Evolutionary conservation across 2,888 invertebrate species (phyloP).

Genomic region (Automeris io): DNA sequence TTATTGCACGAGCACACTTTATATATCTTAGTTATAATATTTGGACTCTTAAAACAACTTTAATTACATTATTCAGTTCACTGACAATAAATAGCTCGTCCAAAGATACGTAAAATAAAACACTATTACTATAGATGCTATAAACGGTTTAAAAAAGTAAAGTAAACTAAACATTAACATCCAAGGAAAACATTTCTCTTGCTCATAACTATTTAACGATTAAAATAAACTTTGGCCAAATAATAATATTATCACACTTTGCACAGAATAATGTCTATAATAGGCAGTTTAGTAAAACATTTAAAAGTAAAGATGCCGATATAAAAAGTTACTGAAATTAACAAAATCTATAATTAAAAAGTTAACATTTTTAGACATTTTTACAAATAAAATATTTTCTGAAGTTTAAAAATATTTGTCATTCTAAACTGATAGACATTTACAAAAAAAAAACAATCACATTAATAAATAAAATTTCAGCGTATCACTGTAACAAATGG

Average conservation of each 20-base stretch:
- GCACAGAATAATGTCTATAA: constrained; percentile 25
- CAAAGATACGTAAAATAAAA: neutral
- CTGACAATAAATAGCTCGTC: constrained; percentile 11
- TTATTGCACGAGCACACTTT: constrained; percentile 12
- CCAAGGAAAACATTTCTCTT: constrained; percentile 5
- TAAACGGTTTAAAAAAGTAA: constrained; percentile 11
- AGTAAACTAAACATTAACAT: constrained; percentile 12
- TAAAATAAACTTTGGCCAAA: constrained; percentile 65
- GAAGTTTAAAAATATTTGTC: too few species aligned
- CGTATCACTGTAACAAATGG: constrained; percentile 16
- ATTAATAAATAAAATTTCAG: constrained; percentile 16
- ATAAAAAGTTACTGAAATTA: too few species aligned
- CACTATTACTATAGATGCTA: constrained; percentile 11
- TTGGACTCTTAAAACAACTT: too few species aligned
- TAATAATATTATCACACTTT: constrained; percentile 47
- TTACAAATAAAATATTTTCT: too few species aligned
- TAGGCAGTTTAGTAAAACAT: constrained; percentile 5
- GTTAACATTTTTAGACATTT: too few species aligned
- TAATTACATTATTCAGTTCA: constrained; percentile 12
- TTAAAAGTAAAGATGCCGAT: too few species aligned
- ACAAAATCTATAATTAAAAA: too few species aligned
- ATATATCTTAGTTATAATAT: constrained; percentile 3
- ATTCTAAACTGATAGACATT: constrained; percentile 2
- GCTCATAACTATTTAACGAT: constrained; percentile 45
- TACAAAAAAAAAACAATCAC: neutral